Base-by-base conservation (phyloP, 2,888 invertebrate genomes). In the Leptinotarsa haldemani region DNA sequence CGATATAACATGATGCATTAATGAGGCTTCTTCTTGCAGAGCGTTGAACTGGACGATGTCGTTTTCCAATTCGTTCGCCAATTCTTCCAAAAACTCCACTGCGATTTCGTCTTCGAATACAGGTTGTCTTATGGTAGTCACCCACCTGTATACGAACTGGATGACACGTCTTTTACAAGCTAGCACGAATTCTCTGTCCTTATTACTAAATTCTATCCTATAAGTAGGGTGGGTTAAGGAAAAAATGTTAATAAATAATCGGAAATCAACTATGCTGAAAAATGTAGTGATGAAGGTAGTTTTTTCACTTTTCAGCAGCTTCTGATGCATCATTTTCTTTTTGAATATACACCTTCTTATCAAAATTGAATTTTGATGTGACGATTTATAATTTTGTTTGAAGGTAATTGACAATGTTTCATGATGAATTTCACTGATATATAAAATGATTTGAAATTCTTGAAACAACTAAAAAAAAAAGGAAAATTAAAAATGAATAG, bases 111-210 rank as follows among this genome's bases (percentile, higher is more conserved):
- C 94, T 81, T 94, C 93, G 83, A 93, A 93, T 77, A 95, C 94
- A 3, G 93, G 93, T 82, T 93, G 91, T 5, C 93, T 89, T 67
- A 94, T 91, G 4, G 94, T 91, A 78, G 90, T 89, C 61, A 93
- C 91, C 95, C 95, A 95, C 81, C 92, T 90, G 82, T 93, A 92
- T 69, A 94, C 91, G 87, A 95, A 95, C 80, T 93, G 92, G 64
- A 95, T 91, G 16, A 95, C 94, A 76, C 94, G 90, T 80, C 92
- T 89, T 86, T 94, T 94, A 83, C 93, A 93, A 72, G 91, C 91
- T 78, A 93, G 85, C 63, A 92, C 88, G 84, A 92, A 93, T 81
- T 93, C 93, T 75, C 90, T 88, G 84, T 93, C 93, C 84, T 92
- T 90, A 71, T 89, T 90, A 58, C 90, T 87, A 25, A 89, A 88